phyloP scores from a whole-genome alignment of 2,113 vertebrate species.

The Tupaia tana region DNA sequence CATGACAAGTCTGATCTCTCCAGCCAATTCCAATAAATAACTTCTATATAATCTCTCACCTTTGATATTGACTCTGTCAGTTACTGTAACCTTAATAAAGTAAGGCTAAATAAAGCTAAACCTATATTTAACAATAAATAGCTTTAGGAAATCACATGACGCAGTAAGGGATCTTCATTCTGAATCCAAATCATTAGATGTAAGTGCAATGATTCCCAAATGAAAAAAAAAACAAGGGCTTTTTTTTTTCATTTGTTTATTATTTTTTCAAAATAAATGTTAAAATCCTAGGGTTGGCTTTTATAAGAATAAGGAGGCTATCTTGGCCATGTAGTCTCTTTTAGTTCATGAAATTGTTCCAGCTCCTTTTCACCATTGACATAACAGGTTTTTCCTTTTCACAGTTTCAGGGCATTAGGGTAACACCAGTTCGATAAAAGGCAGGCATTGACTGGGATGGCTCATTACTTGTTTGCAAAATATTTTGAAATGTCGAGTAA shows the following conservation, averaged over 20 bases:
- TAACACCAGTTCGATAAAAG: background rate
- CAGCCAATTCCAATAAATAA: conserved; percentile 8
- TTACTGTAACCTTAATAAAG: background rate
- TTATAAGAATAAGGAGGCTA: background rate
- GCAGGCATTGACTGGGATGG: background rate
- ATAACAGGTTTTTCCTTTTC: conserved; percentile 13
- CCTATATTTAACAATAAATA: background rate
- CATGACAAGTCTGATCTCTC: background rate
- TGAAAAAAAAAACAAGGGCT: background rate
- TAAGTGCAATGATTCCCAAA: background rate
- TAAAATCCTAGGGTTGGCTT: background rate
- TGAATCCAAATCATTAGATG: background rate
- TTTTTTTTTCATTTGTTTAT: background rate
- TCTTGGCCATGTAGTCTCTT: background rate
- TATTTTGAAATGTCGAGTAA: conserved; percentile 1
- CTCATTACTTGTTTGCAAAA: background rate
- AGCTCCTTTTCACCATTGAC: background rate
- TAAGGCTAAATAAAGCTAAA: background rate
- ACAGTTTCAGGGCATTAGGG: background rate
- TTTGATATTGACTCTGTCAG: background rate
- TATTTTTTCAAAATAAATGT: background rate
- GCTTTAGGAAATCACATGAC: background rate
- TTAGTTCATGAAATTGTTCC: conserved; percentile 34
- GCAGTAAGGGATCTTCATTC: background rate
- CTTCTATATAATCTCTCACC: background rate